Evolutionary conservation across 2,797 vertebrate species (phyloP), one percentile per base, ranked within the genome.

Genomic region (Typhlichthys subterraneus): DNA sequence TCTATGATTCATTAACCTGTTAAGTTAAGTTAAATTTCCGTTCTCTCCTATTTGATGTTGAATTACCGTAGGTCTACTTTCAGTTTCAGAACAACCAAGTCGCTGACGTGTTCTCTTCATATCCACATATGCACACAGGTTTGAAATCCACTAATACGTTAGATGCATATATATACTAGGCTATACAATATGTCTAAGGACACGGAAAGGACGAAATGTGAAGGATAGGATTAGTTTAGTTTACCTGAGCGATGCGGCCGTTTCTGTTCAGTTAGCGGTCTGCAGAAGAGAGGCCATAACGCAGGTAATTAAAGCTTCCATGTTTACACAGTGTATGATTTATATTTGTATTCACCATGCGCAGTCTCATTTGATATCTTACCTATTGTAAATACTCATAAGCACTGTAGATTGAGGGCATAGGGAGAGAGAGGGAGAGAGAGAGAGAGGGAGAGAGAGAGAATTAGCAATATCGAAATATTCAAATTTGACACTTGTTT

Each of bases 381-480:
- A 94, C 93, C 89, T 89, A 56, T 87, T 93, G 70, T 93, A 93
- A 69, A 94, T 87, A 51, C 75, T 89, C 89, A 91, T 91, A 2
- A 94, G 85, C 53, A 91, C 92, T 93, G 81, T 77, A 59, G 65
- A 76, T 49, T 61, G 73, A 23, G 4, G 23, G 65, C 12, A 38
- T 10, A 14, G 3, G 14, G 7, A 31, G n/a, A 59, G 38, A 72
- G 47, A 58, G 13, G n/a, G 13, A 59, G 19, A 80, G 15, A 74
- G 33, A 70, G 19, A 59, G 29, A 73, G 47, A 54, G 12, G 11
- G 12, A 69, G 14, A 55, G 13, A 7, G 10, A 49, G 64, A 65
- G 12, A 17, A 56, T 74, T 47, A 76, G 2, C 62, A n/a, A 57
- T 17, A 3, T 33, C 55, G 10, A 70, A 51, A 42, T 2, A 0